A percentile compares a stretch with the other conserved stretches of the same genome.
phyloP scores from a whole-genome alignment of 2,113 vertebrate species.

The Eretmochelys imbricata region DNA sequence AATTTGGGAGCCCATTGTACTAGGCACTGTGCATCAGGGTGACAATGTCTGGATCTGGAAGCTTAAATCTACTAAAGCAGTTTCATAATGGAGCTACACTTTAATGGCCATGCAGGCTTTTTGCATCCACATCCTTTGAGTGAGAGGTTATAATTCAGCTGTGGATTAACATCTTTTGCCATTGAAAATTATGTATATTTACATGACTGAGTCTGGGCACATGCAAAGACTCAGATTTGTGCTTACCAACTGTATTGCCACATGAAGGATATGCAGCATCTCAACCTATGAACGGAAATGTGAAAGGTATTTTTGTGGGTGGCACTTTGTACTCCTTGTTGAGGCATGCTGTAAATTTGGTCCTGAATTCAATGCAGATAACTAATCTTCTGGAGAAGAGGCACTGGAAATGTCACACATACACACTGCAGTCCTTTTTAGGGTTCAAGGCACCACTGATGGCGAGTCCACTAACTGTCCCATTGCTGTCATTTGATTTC shows the following conservation, averaged over 20 bases:
- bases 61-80: neutral
- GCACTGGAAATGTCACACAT: neutral
- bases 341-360: neutral
- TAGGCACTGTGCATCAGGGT: neutral
- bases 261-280: neutral
- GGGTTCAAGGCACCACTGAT: neutral
- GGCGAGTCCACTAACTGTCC: neutral
- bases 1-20: neutral
- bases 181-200: neutral
- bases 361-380: neutral
- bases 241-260: conserved; percentile 5
- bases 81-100: neutral
- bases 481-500: neutral
- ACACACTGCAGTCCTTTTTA: neutral
- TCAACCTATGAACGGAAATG: neutral
- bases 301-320: neutral
- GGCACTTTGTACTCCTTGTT: neutral
- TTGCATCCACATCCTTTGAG: neutral
- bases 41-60: neutral
- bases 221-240: conserved; percentile 22
- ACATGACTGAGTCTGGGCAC: neutral
- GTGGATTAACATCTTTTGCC: neutral
- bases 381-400: neutral
- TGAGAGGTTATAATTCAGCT: conserved; percentile 24
- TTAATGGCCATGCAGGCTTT: neutral